Evolutionary conservation across 2,113 vertebrate genomes (phyloP), one percentile per base, ranked within the genome.

Genomic region (Okapia johnstoni): DNA sequence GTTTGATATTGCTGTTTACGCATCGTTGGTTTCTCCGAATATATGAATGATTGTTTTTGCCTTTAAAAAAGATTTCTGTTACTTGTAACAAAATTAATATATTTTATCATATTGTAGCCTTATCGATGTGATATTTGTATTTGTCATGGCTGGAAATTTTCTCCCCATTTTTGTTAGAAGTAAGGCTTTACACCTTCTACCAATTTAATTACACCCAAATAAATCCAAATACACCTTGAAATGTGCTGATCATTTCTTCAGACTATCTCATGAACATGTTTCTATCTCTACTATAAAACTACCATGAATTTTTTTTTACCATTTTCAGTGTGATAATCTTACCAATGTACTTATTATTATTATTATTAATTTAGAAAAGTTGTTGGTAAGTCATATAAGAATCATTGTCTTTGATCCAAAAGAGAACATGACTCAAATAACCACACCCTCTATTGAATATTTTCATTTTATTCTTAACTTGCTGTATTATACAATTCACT

Each of bases 321-420:
- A 79, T 90, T 58, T 96, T 36, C 5, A 84, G 73, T 94, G 15
- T 93, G 61, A 93, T 73, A 43, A 95, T 83, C 92, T 12, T 77
- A 21, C 36, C 25, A 83, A 58, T 84, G 3, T 63, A 30, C 55
- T 58, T 60, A 91, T 46, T 3, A 76, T 40, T 57, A 55, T 36
- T 94, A 77, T 83, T 90, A 17, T 88, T 55, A 85, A 8, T 50
- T 63, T 95, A 66, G 43, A 66, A 63, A 96, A 93, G 30, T 33
- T 93, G 8, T 88, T 90, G 48, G 4, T 43, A 93, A 52, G 63
- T 97, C 87, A 95, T 50, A 19, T 88, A n/a, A 85, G 57, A 97
- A 81, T 81, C 46, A 85, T 33, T 43, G 54, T 55, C 25, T 92
- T 84, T 97, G n/a, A 84, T 54, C 77, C 33, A 90, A 79, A 94